Evolutionary conservation across 2,888 invertebrate species (phyloP), one percentile per base, ranked within the genome.

Genomic region (Dromius quadrimaculatus): DNA sequence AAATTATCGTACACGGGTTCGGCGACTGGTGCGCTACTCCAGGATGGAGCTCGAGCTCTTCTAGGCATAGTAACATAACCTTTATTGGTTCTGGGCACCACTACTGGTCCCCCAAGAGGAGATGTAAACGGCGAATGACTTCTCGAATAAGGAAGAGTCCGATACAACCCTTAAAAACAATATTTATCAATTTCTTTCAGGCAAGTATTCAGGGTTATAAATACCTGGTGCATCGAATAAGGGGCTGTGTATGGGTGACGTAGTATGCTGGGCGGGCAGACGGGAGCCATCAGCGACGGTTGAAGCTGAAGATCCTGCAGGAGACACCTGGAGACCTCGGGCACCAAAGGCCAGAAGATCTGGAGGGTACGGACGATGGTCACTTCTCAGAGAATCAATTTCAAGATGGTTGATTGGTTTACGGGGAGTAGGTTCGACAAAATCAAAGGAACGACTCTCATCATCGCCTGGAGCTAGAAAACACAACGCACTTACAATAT

Each of bases 41-140:
- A 91, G 92, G 94, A 94, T 78, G 92, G 92, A 0, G 92, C 92
- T 73, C 94, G 85, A 0, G 93, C 94, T 77, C 93, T 86, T 74
- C 94, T 86, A 0, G 94, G 94, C 72, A 95, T 93, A 11, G 94
- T 94, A 43, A 94, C 93, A 80, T 94, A 94, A 8, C 93, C 94
- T 79, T 63, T 28, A 28, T 5, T 28, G 23, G 92, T 92, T 73
- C 91, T 87, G 2, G 90, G 90, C 19, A 89, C 88, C 38, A 91
- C 85, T 3, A 91, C 87, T 22, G 91, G 89, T 4, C 89, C 87
- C 43, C 85, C 84, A 1, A 85, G 84, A 22, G 85, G 85, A 3
- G 89, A 88, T 23, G 89, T 87, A 76, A 92, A 92, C 0, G 92
- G 92, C n/a, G 92, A 92, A 73, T 91, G 90, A 23, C 43, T 59